phyloP scores from a whole-genome alignment of 1,140 invertebrate species.

The Saccostrea glomerata region DNA sequence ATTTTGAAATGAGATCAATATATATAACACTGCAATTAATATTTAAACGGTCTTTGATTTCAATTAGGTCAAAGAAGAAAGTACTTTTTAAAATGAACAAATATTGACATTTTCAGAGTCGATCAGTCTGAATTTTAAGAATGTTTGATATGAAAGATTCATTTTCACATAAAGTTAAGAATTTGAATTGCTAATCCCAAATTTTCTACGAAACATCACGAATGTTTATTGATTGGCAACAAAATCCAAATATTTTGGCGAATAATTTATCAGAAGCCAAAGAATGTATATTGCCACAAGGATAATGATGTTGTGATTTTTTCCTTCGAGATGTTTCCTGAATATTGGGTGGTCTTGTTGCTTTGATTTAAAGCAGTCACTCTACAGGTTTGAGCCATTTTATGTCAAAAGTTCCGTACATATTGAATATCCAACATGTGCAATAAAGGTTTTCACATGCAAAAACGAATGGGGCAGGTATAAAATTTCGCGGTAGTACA shows the following conservation, averaged over 20 bases:
- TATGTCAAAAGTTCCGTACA: background rate
- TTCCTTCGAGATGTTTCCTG: background rate
- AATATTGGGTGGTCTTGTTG: background rate
- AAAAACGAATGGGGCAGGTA: background rate
- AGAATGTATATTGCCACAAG: background rate
- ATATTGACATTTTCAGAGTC: background rate
- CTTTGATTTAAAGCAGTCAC: background rate
- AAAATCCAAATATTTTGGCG: constrained; percentile 22
- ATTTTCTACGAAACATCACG: background rate
- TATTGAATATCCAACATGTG: constrained; percentile 16
- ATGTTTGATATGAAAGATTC: background rate
- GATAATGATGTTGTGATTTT: constrained; percentile 3
- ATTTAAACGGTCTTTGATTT: no score
- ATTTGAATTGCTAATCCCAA: constrained; percentile 27
- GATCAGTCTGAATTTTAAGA: background rate
- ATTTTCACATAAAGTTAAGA: background rate
- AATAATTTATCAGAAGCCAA: constrained; percentile 29
- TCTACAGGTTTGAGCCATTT: background rate
- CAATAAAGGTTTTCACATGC: constrained; percentile 19
- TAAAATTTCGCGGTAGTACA: background rate
- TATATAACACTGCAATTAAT: no score
- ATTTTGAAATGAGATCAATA: no score
- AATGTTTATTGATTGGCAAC: constrained; percentile 34
- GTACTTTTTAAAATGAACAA: background rate
- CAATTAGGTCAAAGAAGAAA: no score